These are phyloP conservation scores for Melanotaenia maccullochi DNA, from an alignment of 2,797 vertebrate species.

Conservation along the genomic window DNA sequence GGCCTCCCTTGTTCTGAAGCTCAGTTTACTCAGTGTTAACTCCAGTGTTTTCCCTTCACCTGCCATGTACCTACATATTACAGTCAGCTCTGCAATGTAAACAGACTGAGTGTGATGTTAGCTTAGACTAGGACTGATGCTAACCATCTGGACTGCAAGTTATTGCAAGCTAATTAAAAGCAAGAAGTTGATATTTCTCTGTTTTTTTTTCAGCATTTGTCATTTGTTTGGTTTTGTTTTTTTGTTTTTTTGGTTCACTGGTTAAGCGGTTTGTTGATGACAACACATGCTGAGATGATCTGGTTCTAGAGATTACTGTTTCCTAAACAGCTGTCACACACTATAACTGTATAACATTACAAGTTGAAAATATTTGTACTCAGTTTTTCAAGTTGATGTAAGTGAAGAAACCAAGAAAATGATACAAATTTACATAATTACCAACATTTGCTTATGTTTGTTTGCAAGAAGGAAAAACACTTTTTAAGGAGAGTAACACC, in stretches of 20 bases:
- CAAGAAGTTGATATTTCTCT: background rate
- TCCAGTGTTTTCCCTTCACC: conserved; percentile 48
- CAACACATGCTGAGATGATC: conserved; percentile 15
- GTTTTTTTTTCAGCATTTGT: background rate
- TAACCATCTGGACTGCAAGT: conserved; percentile 27
- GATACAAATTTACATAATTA: background rate
- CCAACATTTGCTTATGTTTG: background rate
- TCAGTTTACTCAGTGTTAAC: conserved; percentile 48
- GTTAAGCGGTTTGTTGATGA: conserved; percentile 19
- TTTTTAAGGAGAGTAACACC: conserved; percentile 1
- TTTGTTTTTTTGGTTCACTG: background rate
- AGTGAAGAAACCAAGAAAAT: conserved; percentile 8
- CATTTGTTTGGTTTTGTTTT: background rate
- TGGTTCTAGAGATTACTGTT: background rate
- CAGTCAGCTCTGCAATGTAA: conserved; percentile 41
- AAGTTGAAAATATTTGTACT: background rate
- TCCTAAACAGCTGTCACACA: background rate
- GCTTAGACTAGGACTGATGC: conserved; percentile 25
- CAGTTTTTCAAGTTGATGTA: background rate
- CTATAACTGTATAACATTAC: background rate
- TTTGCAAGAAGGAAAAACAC: background rate
- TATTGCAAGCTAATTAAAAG: conserved; percentile 12
- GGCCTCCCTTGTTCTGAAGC: conserved; percentile 48
- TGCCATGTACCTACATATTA: conserved; percentile 37
- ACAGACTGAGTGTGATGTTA: conserved; percentile 45